A percentile compares a stretch with the other conserved stretches of the same genome.
phyloP scores from a whole-genome alignment of 2,888 invertebrate species.

The Megaustenia siamemsis region DNA sequence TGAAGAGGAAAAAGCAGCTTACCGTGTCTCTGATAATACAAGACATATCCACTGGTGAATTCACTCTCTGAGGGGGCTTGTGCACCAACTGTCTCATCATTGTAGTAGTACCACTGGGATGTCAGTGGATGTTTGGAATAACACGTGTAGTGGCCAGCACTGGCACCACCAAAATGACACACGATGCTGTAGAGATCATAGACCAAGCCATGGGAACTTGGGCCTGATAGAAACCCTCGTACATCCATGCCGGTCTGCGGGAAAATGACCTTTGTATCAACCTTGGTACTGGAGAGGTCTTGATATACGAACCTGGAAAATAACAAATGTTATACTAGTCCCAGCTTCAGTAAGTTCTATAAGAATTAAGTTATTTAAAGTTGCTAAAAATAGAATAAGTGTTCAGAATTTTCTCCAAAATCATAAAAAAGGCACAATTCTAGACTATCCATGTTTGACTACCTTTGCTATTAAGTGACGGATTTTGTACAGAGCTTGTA shows the following conservation, averaged over 20 bases:
- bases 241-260: conserved; percentile 83
- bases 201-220: conserved; percentile 77
- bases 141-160: conserved; percentile 85
- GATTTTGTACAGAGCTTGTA: too few species aligned
- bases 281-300: conserved; percentile 84
- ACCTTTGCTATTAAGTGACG: too few species aligned
- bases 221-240: conserved; percentile 80
- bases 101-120: conserved; percentile 84
- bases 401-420: too few species aligned
- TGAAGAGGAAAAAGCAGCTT: conserved; percentile 13
- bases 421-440: too few species aligned
- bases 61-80: conserved; percentile 84
- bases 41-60: conserved; percentile 84
- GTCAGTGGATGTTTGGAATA: conserved; percentile 83
- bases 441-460: too few species aligned
- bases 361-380: too few species aligned
- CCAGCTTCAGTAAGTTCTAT: too few species aligned
- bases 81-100: conserved; percentile 83
- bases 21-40: conserved; percentile 85
- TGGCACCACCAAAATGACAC: conserved; percentile 85
- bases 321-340: neutral
- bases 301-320: conserved; percentile 84
- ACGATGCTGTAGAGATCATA: conserved; percentile 85
- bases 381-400: too few species aligned
- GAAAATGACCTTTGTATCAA: conserved; percentile 84